Evolutionary conservation across 2,113 vertebrate species (phyloP).

Genomic region (Nanorana parkeri): DNA sequence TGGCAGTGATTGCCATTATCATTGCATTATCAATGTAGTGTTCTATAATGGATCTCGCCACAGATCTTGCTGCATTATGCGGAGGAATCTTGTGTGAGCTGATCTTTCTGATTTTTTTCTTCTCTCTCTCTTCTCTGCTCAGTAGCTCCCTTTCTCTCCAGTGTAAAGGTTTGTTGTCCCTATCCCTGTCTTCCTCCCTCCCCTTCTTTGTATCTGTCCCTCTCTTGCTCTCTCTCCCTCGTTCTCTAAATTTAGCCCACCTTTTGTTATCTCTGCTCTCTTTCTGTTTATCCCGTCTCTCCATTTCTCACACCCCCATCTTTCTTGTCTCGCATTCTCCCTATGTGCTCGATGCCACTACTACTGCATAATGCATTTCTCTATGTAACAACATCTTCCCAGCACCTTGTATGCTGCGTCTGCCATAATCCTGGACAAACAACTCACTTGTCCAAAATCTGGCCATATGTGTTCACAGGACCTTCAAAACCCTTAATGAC

Average conservation of each 20-base stretch:
- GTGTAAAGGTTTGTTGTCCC: too few species aligned
- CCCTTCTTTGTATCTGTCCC: too few species aligned
- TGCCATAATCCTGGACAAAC: slow-evolving; percentile 1
- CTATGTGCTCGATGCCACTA: neutral
- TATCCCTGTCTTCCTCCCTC: too few species aligned
- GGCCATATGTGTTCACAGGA: slow-evolving; percentile 27
- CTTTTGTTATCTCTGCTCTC: neutral
- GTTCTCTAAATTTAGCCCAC: too few species aligned
- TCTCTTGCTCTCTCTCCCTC: too few species aligned
- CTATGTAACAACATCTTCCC: slow-evolving; percentile 3
- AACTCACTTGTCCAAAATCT: slow-evolving; percentile 11
- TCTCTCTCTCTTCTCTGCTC: neutral
- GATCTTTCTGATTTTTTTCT: neutral
- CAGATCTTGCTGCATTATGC: neutral
- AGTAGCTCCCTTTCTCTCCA: neutral
- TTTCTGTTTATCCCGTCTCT: neutral
- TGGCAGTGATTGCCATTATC: too few species aligned
- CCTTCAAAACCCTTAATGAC: slow-evolving; percentile 30
- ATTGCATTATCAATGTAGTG: neutral
- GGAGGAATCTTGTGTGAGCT: neutral
- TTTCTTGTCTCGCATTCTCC: neutral
- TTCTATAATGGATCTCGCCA: neutral
- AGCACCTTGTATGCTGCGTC: neutral
- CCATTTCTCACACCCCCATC: too few species aligned
- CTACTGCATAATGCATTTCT: neutral